Conservation (phyloP, 2,113 vertebrate genomes). For the Mesocricetus auratus region DNA sequence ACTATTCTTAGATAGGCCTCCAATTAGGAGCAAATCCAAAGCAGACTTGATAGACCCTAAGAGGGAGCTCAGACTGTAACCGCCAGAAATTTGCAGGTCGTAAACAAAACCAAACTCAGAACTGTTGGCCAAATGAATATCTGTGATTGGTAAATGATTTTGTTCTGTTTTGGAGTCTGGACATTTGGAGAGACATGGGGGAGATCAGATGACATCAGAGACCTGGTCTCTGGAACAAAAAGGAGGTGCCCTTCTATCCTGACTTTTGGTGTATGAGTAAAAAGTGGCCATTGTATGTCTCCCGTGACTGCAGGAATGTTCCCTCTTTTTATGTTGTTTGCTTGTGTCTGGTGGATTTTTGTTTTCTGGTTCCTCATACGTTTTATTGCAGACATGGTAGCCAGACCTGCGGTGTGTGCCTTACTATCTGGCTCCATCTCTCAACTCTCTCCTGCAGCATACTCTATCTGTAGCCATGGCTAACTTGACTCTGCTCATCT, state of each 20-base stretch:
- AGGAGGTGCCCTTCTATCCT: background rate
- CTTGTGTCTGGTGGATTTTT: background rate
- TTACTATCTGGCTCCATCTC: background rate
- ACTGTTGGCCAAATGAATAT: background rate
- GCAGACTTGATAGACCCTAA: background rate
- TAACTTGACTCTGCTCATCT: background rate
- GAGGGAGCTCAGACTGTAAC: background rate
- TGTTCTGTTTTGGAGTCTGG: background rate
- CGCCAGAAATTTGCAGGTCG: background rate
- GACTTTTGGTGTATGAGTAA: background rate
- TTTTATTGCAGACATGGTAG: background rate
- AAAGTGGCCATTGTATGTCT: background rate
- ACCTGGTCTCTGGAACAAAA: background rate
- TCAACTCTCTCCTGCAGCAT: background rate
- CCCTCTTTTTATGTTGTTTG: background rate
- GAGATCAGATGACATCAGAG: background rate
- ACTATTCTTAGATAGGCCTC: background rate
- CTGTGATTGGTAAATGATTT: background rate
- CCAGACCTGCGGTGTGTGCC: background rate
- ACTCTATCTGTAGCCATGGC: background rate
- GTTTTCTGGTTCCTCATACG: background rate
- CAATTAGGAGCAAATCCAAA: background rate
- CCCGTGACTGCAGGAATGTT: background rate
- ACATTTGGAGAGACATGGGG: background rate
- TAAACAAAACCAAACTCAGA: background rate